Base-by-base conservation (phyloP, 2,797 vertebrate genomes). In the Sphaeramia orbicularis region DNA sequence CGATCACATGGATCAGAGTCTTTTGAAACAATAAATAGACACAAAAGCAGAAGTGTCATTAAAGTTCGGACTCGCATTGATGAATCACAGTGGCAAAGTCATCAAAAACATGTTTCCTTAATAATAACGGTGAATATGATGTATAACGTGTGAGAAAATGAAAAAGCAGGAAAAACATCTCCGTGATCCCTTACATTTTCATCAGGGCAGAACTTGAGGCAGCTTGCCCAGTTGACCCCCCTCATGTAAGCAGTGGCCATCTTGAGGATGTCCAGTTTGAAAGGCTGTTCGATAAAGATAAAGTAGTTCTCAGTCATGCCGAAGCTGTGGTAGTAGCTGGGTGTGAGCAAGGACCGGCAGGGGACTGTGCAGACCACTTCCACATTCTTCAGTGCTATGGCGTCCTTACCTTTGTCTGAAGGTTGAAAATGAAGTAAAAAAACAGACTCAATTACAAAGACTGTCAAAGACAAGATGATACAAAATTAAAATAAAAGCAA, bases 261-360 rank as follows among this genome's bases (percentile, higher is more conserved):
- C 91, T 93, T 97, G 65, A 97, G 27, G 74, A 99, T 96, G 78
- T 99, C 97, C 83, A 99, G 65, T 86, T 91, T 97, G 59, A 97
- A 93, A 0, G 98, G 97, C 87, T 97, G 96, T 86, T 99, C 98
- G 1, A 98, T 57, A 50, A 99, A 97, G 78, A 99, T 27, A 44
- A 98, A 80, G 82, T 97, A 97, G 89, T 97, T 97, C 42, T 97
- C 95, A 0, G 96, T 96, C 85, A 98, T 85, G 40, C 97, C 96
- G 18, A 99, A 99, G 90, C 97, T 99, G 87, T 99, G 97, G 81
- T 95, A 96, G 89, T 98, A 99, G 92, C 96, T 97, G 14, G 97
- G 98, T 1, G 89, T 93, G 50, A 98, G 93, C 55, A 97, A 90
- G 0, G 95, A 95, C 44, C 74, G 93, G 61, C 96, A 95, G 15